Conservation (phyloP, 2,888 invertebrate species). For the Pseudoips prasinana region DNA sequence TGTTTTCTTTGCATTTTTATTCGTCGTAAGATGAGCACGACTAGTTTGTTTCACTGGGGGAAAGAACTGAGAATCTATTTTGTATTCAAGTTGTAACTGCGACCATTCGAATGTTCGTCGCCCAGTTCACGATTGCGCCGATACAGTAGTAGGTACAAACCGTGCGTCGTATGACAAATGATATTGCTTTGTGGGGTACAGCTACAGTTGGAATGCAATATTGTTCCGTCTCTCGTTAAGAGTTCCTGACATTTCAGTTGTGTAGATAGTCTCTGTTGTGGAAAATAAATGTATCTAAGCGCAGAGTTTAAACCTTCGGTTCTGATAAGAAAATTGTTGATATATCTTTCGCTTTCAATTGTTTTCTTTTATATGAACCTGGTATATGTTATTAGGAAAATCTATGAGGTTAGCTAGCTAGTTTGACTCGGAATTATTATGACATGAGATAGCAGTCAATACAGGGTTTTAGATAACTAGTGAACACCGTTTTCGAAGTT, state of each 20-base stretch:
- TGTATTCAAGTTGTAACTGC: slow-evolving; percentile 14
- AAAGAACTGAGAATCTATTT: slow-evolving; percentile 3
- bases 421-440: too few species aligned
- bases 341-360: slow-evolving; percentile 4
- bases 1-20: slow-evolving; percentile 25
- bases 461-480: too few species aligned
- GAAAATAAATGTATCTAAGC: slow-evolving; percentile 14
- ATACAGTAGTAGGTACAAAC: slow-evolving; percentile 25
- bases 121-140: slow-evolving; percentile 30
- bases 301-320: slow-evolving; percentile 2
- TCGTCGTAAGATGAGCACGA: slow-evolving; percentile 5
- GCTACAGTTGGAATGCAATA: slow-evolving; percentile 61
- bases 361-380: too few species aligned
- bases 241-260: slow-evolving; percentile 42
- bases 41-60: too few species aligned
- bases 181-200: slow-evolving; percentile 46
- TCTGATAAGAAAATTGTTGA: slow-evolving; percentile 10
- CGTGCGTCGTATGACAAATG: slow-evolving; percentile 55
- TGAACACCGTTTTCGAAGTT: too few species aligned
- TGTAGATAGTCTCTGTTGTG: slow-evolving; percentile 8
- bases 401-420: too few species aligned
- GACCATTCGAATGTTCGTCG: slow-evolving; percentile 18
- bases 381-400: too few species aligned
- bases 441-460: too few species aligned
- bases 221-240: slow-evolving; percentile 44